Evolutionary conservation across 2,888 invertebrate genomes (phyloP).

Genomic region (Mystacides longicornis): DNA sequence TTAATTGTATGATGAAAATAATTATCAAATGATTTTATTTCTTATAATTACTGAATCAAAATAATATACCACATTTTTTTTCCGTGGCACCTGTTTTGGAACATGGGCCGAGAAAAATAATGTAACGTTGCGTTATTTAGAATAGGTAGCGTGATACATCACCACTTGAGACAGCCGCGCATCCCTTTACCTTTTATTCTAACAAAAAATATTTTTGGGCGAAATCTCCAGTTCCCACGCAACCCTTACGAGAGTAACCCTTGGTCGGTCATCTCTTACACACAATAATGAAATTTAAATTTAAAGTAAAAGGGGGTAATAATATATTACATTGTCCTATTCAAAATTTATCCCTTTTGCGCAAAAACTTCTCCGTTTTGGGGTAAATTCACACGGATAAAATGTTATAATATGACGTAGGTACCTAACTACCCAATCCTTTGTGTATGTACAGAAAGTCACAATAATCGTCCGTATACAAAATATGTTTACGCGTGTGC

Average conservation of each 20-base stretch:
- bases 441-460: conserved; percentile 17
- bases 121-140: too few relatives aligned
- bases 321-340: background rate
- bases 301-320: background rate
- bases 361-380: conserved; percentile 15
- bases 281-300: background rate
- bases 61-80: too few relatives aligned
- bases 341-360: conserved; percentile 18
- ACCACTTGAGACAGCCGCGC: too few relatives aligned
- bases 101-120: too few relatives aligned
- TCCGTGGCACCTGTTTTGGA: too few relatives aligned
- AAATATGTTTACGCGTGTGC: too few relatives aligned
- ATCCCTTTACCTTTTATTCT: too few relatives aligned
- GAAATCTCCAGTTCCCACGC: background rate
- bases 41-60: too few relatives aligned
- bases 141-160: too few relatives aligned
- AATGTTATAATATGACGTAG: background rate
- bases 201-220: too few relatives aligned
- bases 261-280: background rate
- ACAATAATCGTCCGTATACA: conserved; percentile 22
- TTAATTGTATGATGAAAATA: too few relatives aligned
- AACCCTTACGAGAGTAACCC: background rate
- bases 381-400: conserved; percentile 6
- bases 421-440: conserved; percentile 4
- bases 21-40: too few relatives aligned